Conservation (phyloP, 2,888 invertebrate genomes). For the Ramazzottius varieornatus region DNA sequence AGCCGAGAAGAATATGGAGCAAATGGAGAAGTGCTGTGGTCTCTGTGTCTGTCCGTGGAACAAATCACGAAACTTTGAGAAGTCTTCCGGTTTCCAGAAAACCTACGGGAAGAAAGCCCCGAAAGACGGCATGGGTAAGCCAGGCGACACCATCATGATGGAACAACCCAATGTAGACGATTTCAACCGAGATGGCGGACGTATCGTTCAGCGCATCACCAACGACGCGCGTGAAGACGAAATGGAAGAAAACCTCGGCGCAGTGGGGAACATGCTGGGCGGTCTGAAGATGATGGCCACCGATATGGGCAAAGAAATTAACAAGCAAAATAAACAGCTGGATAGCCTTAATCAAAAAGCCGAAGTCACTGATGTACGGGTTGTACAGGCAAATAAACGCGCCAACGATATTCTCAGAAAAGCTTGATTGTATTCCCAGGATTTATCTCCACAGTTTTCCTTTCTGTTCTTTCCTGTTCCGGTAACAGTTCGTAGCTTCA, state of each 20-base stretch:
- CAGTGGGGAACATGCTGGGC: not conserved
- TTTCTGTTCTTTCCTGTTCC: too few species aligned
- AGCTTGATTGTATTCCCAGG: too few species aligned
- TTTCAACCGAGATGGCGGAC: not conserved
- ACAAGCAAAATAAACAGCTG: not conserved
- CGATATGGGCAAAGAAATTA: not conserved
- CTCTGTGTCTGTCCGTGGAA: not conserved
- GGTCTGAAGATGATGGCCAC: not conserved
- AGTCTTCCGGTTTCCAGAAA: not conserved
- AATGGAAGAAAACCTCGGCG: not conserved
- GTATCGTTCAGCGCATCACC: not conserved
- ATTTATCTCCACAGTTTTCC: too few species aligned
- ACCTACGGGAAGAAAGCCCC: not conserved
- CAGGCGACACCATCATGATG: not conserved
- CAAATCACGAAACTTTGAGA: not conserved
- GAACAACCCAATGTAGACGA: not conserved
- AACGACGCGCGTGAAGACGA: constrained; percentile 1
- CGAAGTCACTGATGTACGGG: constrained; percentile 15
- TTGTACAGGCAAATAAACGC: constrained; percentile 17
- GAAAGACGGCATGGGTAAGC: not conserved
- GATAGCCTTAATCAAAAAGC: constrained; percentile 11
- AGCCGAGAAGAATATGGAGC: not conserved
- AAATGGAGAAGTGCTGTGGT: constrained; percentile 1
- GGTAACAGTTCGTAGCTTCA: too few species aligned
- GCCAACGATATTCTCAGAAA: constrained; percentile 17